These are phyloP conservation scores for Platichthys flesus DNA, from an alignment of 2,113 vertebrate species.

Conservation along the genomic window DNA sequence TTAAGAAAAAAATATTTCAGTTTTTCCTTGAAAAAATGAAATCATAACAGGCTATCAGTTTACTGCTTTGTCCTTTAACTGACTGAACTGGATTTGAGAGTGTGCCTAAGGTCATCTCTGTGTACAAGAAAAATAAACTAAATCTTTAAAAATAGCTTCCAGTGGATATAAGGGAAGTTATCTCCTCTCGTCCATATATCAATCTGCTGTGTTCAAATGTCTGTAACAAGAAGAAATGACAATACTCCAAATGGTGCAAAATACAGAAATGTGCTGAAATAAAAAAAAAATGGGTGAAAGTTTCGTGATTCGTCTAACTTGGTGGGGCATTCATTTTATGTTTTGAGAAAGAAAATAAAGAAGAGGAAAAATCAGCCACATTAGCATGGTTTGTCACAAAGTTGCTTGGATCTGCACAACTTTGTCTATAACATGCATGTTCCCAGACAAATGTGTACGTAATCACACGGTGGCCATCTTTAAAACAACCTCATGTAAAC, in stretches of 20 bases:
- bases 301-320: not conserved
- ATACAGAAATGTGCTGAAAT: too few relatives aligned
- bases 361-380: not conserved
- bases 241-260: not conserved
- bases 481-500: constrained; percentile 52
- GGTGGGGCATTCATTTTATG: not conserved
- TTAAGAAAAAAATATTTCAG: not conserved
- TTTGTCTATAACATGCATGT: not conserved
- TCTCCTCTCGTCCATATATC: not conserved
- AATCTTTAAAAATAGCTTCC: too few relatives aligned
- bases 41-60: not conserved
- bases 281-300: not conserved
- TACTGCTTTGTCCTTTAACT: not conserved
- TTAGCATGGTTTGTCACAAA: not conserved
- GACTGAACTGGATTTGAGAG: not conserved
- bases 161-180: not conserved
- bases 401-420: constrained; percentile 4
- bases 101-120: not conserved
- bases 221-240: not conserved
- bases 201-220: not conserved
- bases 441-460: constrained; percentile 15
- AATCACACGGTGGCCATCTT: constrained; percentile 36
- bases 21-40: not conserved
- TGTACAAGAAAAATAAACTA: not conserved
- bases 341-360: not conserved